A percentile compares a stretch with the other conserved stretches of the same genome.
phyloP scores from a whole-genome alignment of 2,113 vertebrate species.

The Oreochromis spilurus region DNA sequence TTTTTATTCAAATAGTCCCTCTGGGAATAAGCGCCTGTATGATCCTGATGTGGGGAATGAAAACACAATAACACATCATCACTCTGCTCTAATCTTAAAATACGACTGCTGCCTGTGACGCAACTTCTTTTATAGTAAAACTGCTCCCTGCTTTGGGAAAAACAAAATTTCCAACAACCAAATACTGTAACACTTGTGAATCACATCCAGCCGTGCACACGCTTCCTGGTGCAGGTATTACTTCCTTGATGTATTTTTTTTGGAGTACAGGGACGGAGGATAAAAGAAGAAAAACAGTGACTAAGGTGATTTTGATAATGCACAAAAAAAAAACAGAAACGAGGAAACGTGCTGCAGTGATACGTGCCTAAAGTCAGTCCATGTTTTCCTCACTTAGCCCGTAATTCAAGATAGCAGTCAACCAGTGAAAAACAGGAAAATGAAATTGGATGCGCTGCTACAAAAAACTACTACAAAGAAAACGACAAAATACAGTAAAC shows the following conservation, averaged over 20 bases:
- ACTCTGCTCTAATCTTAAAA: not conserved
- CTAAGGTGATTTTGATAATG: not conserved
- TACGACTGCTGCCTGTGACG: not conserved
- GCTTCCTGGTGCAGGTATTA: not conserved
- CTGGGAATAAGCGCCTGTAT: not conserved
- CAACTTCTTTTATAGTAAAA: accelerated
- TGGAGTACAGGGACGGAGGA: not conserved
- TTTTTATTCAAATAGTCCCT: not conserved
- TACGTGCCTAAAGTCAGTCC: not conserved
- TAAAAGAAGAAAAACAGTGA: not conserved
- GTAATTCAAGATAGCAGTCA: not conserved
- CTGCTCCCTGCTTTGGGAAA: not conserved
- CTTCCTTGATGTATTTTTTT: not conserved
- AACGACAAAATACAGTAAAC: not conserved
- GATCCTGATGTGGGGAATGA: slow-evolving; percentile 6
- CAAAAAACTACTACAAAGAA: accelerated
- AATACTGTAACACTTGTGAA: not conserved
- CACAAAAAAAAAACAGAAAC: not conserved
- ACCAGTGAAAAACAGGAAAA: not conserved
- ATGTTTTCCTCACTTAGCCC: not conserved
- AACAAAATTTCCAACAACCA: not conserved
- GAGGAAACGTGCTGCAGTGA: accelerated
- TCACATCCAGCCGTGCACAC: not conserved
- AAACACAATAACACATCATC: not conserved
- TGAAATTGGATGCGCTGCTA: accelerated